Evolutionary conservation across 2,797 vertebrate genomes (phyloP), one percentile per base, ranked within the genome.

Genomic region (Liparis tanakae): DNA sequence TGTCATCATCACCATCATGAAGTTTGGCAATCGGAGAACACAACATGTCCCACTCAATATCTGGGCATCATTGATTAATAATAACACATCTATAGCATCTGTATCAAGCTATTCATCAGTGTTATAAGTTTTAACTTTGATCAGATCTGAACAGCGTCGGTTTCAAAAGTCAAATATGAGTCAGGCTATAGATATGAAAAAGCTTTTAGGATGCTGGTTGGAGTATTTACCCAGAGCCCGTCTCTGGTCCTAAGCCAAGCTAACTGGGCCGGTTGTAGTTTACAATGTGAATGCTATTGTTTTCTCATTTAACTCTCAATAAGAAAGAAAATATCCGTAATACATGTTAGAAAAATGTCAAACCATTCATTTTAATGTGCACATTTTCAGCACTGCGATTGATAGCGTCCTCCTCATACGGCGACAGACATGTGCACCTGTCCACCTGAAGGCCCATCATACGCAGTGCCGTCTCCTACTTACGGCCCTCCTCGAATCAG

Each of bases 401-500:
- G 66, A 37, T 44, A 73, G 62, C 61, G 50, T 7, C 51, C 10
- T 36, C 30, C 25, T 33, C 78, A 36, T 6, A 22, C 61, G 44
- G 7, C 36, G 41, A 59, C 71, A 65, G 22, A 37, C 59, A 73
- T 61, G 78, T 62, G 56, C 76, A 74, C 56, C 33, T 48, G 13
- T 74, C 54, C 59, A 63, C 58, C 67, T 67, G 39, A 72, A n/a
- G 25, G 48, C 46, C 10, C 54, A 30, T 74, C 56, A n/a, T 61
- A 64, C 67, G 68, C 62, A 64, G 51, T 20, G n/a, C 58, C n/a
- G 10, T 57, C 37, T 51, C 44, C 61, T 62, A 18, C 68, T 71
- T 12, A 57, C 9, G 56, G 39, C 62, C 37, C 64, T 70, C 44
- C 74, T 82, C 36, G 37, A 85, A 78, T 82, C 79, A 65, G 56